These are phyloP conservation scores for Phylloscopus trochiloides DNA, from an alignment of 2,113 vertebrate genomes.

Conservation along the genomic window DNA sequence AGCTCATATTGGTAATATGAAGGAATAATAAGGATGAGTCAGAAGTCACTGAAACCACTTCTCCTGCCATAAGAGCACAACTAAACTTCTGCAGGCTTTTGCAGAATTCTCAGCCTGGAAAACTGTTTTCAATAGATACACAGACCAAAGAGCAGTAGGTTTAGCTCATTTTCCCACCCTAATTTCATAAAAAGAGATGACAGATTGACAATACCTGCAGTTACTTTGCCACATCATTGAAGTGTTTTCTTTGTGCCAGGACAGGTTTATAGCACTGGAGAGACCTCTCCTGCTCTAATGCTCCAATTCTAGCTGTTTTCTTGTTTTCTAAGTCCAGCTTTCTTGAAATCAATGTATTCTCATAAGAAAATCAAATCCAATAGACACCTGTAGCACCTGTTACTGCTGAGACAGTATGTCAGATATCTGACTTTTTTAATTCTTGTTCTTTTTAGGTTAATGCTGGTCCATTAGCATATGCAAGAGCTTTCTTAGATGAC, in stretches of 20 bases:
- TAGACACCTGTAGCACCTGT: not conserved
- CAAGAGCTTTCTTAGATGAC: constrained; percentile 94
- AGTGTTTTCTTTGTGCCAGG: not conserved
- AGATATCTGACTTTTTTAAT: not conserved
- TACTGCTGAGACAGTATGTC: not conserved
- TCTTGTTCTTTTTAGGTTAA: constrained; percentile 83
- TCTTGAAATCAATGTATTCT: not conserved
- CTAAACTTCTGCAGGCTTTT: not conserved
- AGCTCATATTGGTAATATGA: not conserved
- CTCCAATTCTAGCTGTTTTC: not conserved
- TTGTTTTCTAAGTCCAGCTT: not conserved
- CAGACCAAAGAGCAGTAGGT: not conserved
- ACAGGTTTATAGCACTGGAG: not conserved
- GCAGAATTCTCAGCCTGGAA: not conserved
- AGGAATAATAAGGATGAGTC: not conserved
- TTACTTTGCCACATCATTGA: not conserved
- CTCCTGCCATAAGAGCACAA: not conserved
- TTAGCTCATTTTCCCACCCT: not conserved
- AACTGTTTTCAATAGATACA: not conserved
- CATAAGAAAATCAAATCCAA: not conserved
- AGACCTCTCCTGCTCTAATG: not conserved
- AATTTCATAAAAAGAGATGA: not conserved
- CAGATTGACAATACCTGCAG: not conserved
- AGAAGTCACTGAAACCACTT: not conserved
- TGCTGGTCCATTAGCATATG: constrained; percentile 93